Evolutionary conservation across 2,888 invertebrate species (phyloP).

Genomic region (Drosophila prostipennis): DNA sequence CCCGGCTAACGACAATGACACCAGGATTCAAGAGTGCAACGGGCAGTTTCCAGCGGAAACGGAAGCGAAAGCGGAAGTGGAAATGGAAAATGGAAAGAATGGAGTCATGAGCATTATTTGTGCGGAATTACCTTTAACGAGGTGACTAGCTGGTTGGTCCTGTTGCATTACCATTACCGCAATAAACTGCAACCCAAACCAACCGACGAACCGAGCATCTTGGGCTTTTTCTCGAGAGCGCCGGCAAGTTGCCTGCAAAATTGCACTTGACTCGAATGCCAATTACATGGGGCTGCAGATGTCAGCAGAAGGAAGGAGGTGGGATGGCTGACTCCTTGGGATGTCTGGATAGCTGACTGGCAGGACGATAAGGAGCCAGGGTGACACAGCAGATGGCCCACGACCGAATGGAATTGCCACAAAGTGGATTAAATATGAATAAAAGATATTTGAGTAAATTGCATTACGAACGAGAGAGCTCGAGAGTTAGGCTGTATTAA

Average conservation of each 20-base stretch:
- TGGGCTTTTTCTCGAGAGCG: constrained; percentile 26
- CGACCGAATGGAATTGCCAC: constrained; percentile 60
- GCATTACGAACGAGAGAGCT: constrained; percentile 57
- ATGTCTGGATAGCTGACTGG: constrained; percentile 7
- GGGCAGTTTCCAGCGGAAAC: constrained; percentile 44
- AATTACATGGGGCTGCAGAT: constrained; percentile 74
- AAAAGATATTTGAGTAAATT: constrained; percentile 76
- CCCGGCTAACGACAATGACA: constrained; percentile 33
- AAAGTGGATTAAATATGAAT: constrained; percentile 78
- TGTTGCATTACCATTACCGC: constrained; percentile 79
- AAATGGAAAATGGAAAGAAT: constrained; percentile 29
- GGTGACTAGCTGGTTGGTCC: constrained; percentile 74
- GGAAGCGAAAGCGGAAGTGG: constrained; percentile 27
- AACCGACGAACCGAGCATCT: constrained; percentile 10
- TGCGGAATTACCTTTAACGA: constrained; percentile 80
- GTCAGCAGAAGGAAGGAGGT: constrained; percentile 54
- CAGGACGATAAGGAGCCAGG: constrained; percentile 25
- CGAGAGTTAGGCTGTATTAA: constrained; percentile 43
- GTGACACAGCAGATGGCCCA: constrained; percentile 33
- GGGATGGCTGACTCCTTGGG: constrained; percentile 5
- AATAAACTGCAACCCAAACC: constrained; percentile 65
- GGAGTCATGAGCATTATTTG: constrained; percentile 75
- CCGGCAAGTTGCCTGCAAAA: constrained; percentile 64
- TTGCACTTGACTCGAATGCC: constrained; percentile 79
- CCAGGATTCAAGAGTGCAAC: constrained; percentile 52